Conservation (phyloP, 37 sponge, comb jelly and placozoan species). For the Crambe crambe region DNA sequence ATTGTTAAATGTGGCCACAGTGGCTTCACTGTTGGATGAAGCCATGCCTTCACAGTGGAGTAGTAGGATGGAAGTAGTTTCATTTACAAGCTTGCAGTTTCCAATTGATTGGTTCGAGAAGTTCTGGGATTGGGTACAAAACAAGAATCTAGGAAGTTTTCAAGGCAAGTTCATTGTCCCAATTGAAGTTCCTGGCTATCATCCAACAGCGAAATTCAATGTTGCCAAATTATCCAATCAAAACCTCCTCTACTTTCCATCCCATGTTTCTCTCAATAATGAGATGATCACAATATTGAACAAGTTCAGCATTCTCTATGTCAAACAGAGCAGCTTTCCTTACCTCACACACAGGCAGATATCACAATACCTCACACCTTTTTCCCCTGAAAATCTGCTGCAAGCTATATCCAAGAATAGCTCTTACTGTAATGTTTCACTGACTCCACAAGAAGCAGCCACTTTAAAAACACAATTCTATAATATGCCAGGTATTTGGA, state of each 20-base stretch:
- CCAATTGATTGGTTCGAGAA: constrained; percentile 22
- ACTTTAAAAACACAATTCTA: constrained; percentile 17
- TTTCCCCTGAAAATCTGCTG: neutral
- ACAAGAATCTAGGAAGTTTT: constrained; percentile 8
- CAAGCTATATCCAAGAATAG: neutral
- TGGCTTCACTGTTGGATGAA: constrained; percentile 10
- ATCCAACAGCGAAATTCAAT: neutral
- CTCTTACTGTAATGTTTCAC: constrained; percentile 8
- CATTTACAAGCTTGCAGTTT: constrained; percentile 1
- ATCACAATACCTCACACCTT: too few species aligned
- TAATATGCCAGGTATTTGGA: neutral
- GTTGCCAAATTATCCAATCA: neutral
- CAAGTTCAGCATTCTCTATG: neutral
- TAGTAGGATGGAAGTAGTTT: neutral
- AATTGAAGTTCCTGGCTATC: neutral
- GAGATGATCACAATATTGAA: neutral
- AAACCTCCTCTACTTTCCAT: neutral
- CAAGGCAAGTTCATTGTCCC: constrained; percentile 26
- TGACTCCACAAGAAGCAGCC: neutral
- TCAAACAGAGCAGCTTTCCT: neutral
- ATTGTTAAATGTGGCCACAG: neutral
- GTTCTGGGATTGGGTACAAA: constrained; percentile 56
- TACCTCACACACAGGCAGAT: too few species aligned
- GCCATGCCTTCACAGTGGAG: constrained; percentile 16
- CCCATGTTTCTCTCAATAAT: neutral